Evolutionary conservation across 2,888 invertebrate genomes (phyloP).

Genomic region (Latrodectus hesperus): DNA sequence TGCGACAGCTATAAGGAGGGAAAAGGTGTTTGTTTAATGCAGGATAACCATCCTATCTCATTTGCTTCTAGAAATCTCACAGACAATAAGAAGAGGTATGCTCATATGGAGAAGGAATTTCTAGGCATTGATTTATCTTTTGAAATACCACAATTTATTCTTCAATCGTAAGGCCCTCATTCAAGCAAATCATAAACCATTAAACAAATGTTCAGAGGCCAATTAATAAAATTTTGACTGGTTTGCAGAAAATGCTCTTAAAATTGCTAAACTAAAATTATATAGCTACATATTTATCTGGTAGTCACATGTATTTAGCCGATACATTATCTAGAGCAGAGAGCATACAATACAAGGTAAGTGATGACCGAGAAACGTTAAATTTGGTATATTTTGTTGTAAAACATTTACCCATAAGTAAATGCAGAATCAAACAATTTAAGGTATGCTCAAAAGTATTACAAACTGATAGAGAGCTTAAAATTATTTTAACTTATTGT

Average conservation of each 20-base stretch:
- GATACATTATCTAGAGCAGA: constrained; percentile 11
- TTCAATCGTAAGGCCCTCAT: not conserved
- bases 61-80: not conserved
- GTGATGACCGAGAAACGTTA: not conserved
- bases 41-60: too few species aligned
- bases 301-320: constrained; percentile 25
- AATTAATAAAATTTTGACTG: constrained; percentile 9
- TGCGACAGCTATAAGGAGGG: too few species aligned
- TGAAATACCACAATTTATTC: constrained; percentile 8
- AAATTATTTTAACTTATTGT: constrained; percentile 5
- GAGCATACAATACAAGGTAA: constrained; percentile 4
- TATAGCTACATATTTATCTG: not conserved
- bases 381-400: not conserved
- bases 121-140: constrained; percentile 5
- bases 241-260: constrained; percentile 18
- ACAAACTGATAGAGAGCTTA: not conserved
- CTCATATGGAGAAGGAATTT: constrained; percentile 24
- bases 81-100: constrained; percentile 4
- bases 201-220: constrained; percentile 13
- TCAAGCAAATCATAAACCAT: constrained; percentile 27
- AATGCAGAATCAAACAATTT: constrained; percentile 2
- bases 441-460: too few species aligned
- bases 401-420: not conserved
- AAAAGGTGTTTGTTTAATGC: too few species aligned
- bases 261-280: constrained; percentile 17